Percentiles rank a stretch among this genome's conserved stretches.
phyloP scores from a whole-genome alignment of 2,797 vertebrate genomes.

The Euthynnus affinis region DNA sequence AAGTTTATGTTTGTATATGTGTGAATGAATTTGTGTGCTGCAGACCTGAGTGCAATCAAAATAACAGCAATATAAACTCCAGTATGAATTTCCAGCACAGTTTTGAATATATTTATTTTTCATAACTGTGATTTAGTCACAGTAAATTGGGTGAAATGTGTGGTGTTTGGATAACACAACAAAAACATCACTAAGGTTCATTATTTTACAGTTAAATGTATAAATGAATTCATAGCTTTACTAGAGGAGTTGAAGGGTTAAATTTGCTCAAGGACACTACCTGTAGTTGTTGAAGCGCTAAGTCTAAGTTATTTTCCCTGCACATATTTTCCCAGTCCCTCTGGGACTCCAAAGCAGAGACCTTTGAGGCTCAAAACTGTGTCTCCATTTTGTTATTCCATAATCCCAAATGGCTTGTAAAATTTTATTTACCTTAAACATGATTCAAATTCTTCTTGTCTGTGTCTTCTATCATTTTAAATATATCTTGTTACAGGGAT shows the following conservation, averaged over 20 bases:
- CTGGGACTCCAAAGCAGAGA: conserved; percentile 2
- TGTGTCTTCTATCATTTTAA: conserved; percentile 18
- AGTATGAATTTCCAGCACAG: not conserved
- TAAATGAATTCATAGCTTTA: conserved; percentile 28
- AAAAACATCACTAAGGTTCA: not conserved
- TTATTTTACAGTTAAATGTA: conserved; percentile 27
- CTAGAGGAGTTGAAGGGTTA: conserved; percentile 15
- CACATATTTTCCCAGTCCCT: conserved; percentile 17
- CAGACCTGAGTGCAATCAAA: conserved; percentile 22
- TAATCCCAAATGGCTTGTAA: conserved; percentile 3
- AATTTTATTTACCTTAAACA: conserved; percentile 24
- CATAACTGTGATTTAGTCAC: conserved; percentile 3
- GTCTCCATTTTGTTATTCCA: conserved; percentile 25
- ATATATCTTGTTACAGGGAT: conserved; percentile 24
- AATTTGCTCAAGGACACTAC: conserved; percentile 42
- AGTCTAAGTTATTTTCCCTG: conserved; percentile 28
- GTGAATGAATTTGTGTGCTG: conserved; percentile 25
- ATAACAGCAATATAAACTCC: conserved; percentile 19
- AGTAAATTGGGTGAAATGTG: not conserved
- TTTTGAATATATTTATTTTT: conserved; percentile 34
- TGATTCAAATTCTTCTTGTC: not conserved
- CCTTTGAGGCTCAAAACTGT: conserved; percentile 8
- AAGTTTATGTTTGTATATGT: not conserved
- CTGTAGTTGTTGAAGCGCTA: conserved; percentile 1
- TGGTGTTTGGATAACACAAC: no score